A percentile compares a stretch with the other conserved stretches of the same genome.
Conservation (phyloP, 2,113 vertebrate genomes). For the Oxygymnocypris stewartii region DNA sequence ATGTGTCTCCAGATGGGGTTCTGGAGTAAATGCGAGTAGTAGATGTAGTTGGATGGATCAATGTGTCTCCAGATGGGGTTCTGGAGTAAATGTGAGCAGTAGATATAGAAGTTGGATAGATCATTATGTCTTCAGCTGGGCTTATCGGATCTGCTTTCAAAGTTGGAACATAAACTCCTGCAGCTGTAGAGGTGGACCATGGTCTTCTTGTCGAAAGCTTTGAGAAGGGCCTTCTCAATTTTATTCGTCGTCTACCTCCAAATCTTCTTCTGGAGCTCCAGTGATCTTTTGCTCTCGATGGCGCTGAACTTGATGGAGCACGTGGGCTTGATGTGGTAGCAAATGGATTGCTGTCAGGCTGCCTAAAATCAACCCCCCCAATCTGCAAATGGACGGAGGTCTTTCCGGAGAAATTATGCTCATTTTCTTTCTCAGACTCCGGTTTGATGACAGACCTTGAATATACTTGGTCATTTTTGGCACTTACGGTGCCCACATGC, state of each 20-base stretch:
- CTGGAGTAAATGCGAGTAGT: not conserved
- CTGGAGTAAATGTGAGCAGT: not conserved
- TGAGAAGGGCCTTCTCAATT: conserved; percentile 66
- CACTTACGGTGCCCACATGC: conserved; percentile 36
- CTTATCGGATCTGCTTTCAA: not conserved
- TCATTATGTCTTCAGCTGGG: not conserved
- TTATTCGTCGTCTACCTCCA: conserved; percentile 76
- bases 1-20: no score
- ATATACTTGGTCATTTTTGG: conserved; percentile 23
- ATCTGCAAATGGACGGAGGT: not conserved
- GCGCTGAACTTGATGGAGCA: conserved; percentile 49
- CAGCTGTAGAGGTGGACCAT: conserved; percentile 31
- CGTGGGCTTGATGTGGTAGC: conserved; percentile 29
- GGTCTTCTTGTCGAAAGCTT: conserved; percentile 45
- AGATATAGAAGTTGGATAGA: conserved; percentile 24
- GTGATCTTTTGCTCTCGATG: conserved; percentile 61
- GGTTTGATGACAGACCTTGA: not conserved
- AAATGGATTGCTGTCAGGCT: conserved; percentile 30
- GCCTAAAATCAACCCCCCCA: not conserved
- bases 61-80: not conserved
- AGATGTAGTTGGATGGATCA: conserved; percentile 21
- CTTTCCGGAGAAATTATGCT: not conserved
- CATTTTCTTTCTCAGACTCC: conserved; percentile 15
- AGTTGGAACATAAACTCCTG: conserved; percentile 25
- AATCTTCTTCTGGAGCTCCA: conserved; percentile 75